Conservation (phyloP, 2,888 invertebrate genomes). For the Mantis religiosa region DNA sequence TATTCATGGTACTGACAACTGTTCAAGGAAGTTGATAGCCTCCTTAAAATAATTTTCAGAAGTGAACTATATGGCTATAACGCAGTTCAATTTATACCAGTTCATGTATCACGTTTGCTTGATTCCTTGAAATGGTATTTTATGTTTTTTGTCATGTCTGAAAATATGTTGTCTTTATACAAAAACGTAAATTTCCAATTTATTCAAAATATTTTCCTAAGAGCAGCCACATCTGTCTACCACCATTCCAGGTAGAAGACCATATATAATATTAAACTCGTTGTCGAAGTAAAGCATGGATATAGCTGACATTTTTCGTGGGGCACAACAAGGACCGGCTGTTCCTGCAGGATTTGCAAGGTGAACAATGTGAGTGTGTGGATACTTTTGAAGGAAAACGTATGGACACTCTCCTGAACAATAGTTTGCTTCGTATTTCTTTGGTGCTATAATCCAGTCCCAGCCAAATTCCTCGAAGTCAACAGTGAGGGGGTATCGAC, state of each 20-base stretch:
- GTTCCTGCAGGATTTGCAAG: constrained; percentile 71
- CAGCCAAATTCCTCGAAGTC: constrained; percentile 94
- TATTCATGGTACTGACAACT: not conserved
- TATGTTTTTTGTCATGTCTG: not conserved
- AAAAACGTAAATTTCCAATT: not conserved
- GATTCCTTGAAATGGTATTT: not conserved
- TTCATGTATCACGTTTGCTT: not conserved
- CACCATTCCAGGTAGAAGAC: constrained; percentile 88
- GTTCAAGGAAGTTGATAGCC: not conserved
- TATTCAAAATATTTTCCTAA: constrained; percentile 31
- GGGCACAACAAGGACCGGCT: constrained; percentile 89
- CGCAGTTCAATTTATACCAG: not conserved
- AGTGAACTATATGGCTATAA: not conserved
- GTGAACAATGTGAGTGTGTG: constrained; percentile 84
- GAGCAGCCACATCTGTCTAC: constrained; percentile 91
- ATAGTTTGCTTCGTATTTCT: constrained; percentile 90
- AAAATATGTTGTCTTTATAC: not conserved
- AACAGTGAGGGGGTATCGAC: constrained; percentile 87
- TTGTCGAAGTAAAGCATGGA: constrained; percentile 90
- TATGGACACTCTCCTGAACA: constrained; percentile 93
- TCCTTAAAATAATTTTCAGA: not conserved
- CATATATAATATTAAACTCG: constrained; percentile 80
- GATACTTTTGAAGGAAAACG: constrained; percentile 79
- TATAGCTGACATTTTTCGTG: constrained; percentile 81
- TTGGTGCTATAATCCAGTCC: constrained; percentile 97